Base-by-base conservation (phyloP, 2,888 invertebrate genomes). In the Noctua fimbriata region DNA sequence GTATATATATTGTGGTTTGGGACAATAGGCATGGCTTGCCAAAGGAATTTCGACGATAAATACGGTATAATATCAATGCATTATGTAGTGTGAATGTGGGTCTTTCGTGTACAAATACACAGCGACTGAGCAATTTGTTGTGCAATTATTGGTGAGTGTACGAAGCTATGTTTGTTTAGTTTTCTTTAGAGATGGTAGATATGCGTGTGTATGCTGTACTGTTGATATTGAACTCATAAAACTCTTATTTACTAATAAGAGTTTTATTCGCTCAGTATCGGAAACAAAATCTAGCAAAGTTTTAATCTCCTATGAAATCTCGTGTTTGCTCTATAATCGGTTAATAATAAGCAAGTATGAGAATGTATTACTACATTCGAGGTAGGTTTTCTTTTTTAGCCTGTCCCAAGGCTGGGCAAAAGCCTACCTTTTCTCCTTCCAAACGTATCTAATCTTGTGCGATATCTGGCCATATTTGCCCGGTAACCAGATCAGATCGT, bases 1-100 rank as follows among this genome's bases (percentile, higher is more conserved):
- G 60, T 69, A 47, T 55, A 47, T 55, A 44, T 55, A 74, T 69
- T 73, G 67, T 67, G 36, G 73, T 24, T 73, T 36, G 52, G 81
- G 47, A 81, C 74, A 81, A 74, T 74, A 63, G 67, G 32, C 2
- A 36, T 44, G 1, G 52, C 36, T 36, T 74, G 69, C 24, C 21
- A 81, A 80, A 73, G 69, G 74, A 69, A 81, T 69, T 69, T 16
- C 9, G 55, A 36, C 24, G 36, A 72, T 81, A 28, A 80, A 73
- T 73, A 47, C 16, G 41, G 49, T 60, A n/a, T n/a, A 16, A 52
- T 71, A 79, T 28, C 18, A 69, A 55, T 60, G 80, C 58, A 36
- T 36, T 78, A 36, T 66, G 36, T 41, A 47, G 24, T 32, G 44
- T 55, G 65, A 47, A 58, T 58, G 7, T 65, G 65, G 47, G 47